These are phyloP conservation scores for Lethenteron reissneri DNA, from an alignment of 2,113 vertebrate genomes.

Conservation along the genomic window DNA sequence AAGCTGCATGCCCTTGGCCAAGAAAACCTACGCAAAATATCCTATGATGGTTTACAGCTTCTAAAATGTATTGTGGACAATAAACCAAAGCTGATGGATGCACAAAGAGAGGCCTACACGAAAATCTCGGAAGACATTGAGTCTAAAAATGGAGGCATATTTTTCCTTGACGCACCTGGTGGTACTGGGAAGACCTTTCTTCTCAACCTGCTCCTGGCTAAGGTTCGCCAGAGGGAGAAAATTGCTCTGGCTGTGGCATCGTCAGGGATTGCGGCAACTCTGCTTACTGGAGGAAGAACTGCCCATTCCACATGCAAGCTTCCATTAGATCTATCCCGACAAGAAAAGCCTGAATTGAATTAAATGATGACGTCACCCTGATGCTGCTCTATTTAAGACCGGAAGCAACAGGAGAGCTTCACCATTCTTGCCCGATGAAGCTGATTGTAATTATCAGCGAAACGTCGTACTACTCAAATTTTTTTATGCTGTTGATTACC, in stretches of 20 bases:
- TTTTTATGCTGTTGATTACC: too few species aligned
- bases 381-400: too few species aligned
- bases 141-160: constrained; percentile 1
- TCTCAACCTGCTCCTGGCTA: constrained; percentile 1
- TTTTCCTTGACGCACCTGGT: neutral
- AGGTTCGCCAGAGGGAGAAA: neutral
- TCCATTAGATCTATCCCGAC: constrained; percentile 4
- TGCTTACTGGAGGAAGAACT: neutral
- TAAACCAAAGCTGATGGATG: neutral
- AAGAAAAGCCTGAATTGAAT: too few species aligned
- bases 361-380: too few species aligned
- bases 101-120: constrained; percentile 1
- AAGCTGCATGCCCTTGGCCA: constrained; percentile 5
- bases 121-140: neutral
- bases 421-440: too few species aligned
- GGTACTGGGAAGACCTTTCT: neutral
- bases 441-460: too few species aligned
- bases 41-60: neutral
- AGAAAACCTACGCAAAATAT: neutral
- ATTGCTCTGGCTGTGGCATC: neutral
- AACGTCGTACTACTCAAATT: too few species aligned
- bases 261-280: neutral
- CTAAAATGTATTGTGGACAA: neutral
- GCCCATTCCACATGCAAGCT: neutral
- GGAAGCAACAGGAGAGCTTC: too few species aligned